phyloP scores from a whole-genome alignment of 2,888 invertebrate species.

The Nemoura dubitans region DNA sequence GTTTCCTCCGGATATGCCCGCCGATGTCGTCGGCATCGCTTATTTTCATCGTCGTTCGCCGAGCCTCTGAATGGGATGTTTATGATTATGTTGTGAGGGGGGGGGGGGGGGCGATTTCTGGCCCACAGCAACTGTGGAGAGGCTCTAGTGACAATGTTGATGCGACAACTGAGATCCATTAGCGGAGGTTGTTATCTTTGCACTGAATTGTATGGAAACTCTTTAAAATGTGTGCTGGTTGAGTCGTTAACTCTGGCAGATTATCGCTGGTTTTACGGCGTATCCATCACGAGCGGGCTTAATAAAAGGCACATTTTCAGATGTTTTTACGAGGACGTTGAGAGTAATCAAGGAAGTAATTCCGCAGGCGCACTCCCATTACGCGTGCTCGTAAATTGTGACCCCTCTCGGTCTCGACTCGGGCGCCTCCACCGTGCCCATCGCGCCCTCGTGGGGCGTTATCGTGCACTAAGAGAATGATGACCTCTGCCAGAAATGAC shows the following conservation, averaged over 20 bases:
- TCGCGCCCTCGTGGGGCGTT: too few relatives aligned
- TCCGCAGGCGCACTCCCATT: neutral
- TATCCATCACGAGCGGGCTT: neutral
- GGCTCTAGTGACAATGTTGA: neutral
- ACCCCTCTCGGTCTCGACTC: too few relatives aligned
- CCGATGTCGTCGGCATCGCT: neutral
- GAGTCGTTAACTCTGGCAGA: neutral
- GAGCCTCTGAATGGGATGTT: neutral
- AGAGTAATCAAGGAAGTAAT: neutral
- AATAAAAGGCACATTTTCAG: neutral
- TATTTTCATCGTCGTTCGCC: neutral
- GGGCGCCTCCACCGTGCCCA: too few relatives aligned
- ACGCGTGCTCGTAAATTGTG: too few relatives aligned
- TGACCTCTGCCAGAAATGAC: too few relatives aligned
- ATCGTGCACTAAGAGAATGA: too few relatives aligned
- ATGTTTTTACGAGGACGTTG: neutral
- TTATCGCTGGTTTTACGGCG: neutral
- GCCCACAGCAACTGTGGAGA: neutral
- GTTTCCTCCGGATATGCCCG: conserved; percentile 2
- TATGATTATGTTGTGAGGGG: neutral
- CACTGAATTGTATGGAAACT: neutral
- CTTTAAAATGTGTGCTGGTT: neutral
- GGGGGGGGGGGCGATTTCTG: neutral
- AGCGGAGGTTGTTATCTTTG: neutral
- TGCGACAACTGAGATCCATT: neutral